Conservation (phyloP, 1,140 invertebrate species). For the Drosophila quadrilineata region DNA sequence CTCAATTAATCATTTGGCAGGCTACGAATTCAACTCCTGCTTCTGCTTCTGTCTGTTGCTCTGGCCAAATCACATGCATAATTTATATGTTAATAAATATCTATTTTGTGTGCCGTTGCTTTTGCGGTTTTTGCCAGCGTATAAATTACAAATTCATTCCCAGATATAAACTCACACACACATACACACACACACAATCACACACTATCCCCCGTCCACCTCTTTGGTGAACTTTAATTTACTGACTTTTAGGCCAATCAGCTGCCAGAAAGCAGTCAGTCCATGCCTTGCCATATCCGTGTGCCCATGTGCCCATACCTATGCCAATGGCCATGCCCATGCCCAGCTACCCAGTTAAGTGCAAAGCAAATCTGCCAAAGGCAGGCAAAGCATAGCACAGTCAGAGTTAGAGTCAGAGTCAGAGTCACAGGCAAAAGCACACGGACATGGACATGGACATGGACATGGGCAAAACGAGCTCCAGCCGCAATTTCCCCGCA, state of each 20-base stretch:
- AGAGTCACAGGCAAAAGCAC: conserved; percentile 18
- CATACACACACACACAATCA: conserved; percentile 23
- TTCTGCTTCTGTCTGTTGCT: conserved; percentile 9
- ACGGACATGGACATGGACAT: too few relatives aligned
- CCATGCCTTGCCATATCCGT: background rate
- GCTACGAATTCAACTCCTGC: too few relatives aligned
- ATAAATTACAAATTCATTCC: conserved; percentile 74
- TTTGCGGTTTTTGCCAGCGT: conserved; percentile 71
- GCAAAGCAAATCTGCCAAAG: conserved; percentile 67
- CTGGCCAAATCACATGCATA: conserved; percentile 73
- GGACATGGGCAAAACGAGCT: background rate
- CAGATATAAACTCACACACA: conserved; percentile 29
- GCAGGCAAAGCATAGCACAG: conserved; percentile 33
- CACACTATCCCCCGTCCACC: too few relatives aligned
- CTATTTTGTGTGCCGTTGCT: conserved; percentile 78
- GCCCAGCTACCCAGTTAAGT: conserved; percentile 15
- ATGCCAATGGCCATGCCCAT: conserved; percentile 1
- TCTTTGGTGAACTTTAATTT: conserved; percentile 73
- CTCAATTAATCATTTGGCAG: conserved; percentile 63
- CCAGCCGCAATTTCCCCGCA: background rate
- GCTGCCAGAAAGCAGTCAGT: conserved; percentile 58
- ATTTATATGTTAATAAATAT: conserved; percentile 79
- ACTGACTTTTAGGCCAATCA: conserved; percentile 78
- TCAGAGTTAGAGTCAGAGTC: conserved; percentile 9
- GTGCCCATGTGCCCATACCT: background rate